phyloP scores from a whole-genome alignment of 2,113 vertebrate species.

The Forbesichthys papilliferus region DNA sequence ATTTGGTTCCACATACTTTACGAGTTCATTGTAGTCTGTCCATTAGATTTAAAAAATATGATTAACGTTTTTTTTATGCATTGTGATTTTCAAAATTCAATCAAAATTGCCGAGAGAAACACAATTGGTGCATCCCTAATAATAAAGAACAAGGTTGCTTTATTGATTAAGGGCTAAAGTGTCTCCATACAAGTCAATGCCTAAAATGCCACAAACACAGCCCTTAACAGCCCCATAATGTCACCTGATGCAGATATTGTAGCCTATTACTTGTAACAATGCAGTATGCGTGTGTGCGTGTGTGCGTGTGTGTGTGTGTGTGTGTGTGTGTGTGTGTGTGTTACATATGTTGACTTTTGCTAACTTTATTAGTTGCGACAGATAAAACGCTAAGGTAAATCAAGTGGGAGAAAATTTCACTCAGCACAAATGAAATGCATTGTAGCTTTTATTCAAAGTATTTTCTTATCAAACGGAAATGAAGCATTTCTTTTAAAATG shows the following conservation, averaged over 20 bases:
- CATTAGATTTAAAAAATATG: too few species aligned
- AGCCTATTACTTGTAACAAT: background rate
- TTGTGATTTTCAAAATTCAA: too few species aligned
- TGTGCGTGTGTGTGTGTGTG: conserved; percentile 11
- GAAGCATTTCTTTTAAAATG: conserved; percentile 16
- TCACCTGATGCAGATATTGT: conserved; percentile 51
- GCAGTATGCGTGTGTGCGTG: conserved; percentile 18
- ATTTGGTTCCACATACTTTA: too few species aligned
- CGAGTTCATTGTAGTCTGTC: too few species aligned
- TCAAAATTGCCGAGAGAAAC: too few species aligned
- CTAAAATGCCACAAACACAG: conserved; percentile 21
- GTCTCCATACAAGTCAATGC: conserved; percentile 35
- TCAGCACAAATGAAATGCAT: conserved; percentile 24
- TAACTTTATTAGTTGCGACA: conserved; percentile 45
- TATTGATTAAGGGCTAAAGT: conserved; percentile 31
- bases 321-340: conserved; percentile 1
- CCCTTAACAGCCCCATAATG: conserved; percentile 11
- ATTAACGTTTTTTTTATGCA: too few species aligned
- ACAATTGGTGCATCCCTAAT: background rate
- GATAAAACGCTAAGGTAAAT: conserved; percentile 42
- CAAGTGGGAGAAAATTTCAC: conserved; percentile 12
- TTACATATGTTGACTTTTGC: conserved; percentile 30
- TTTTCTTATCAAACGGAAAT: conserved; percentile 3
- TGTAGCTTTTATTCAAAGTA: conserved; percentile 23
- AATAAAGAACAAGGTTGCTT: conserved; percentile 48